Base-by-base conservation (phyloP, 2,113 vertebrate genomes). In the Saimiri boliviensis region DNA sequence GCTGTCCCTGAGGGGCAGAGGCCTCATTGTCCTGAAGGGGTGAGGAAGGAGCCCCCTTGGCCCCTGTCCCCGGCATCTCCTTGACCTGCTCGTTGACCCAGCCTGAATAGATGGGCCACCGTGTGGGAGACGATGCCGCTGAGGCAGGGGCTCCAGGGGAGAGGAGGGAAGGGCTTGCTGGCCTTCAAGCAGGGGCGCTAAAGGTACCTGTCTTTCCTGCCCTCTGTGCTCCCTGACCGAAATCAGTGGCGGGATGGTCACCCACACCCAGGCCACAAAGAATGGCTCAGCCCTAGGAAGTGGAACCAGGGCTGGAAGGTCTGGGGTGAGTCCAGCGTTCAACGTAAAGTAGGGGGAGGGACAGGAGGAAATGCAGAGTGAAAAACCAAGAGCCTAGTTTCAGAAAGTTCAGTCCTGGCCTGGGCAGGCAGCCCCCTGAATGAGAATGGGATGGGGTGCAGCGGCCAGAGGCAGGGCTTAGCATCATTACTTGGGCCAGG, bases 41-140 rank as follows among this genome's bases (percentile, higher is more conserved):
- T 91, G 30, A 93, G 79, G 91, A 94, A 91, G 93, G 82, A 93
- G 79, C 45, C 32, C 85, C 82, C 52, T 73, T 40, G 70, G 54
- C 73, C 94, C 87, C 85, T 27, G 58, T 23, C 54, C 93, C 66
- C 9, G 0, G 56, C 89, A 66, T 35, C 96, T 94, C 56, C 94
- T 96, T 94, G 94, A 95, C 96, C 96, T 96, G 54, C 11, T 91
- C 42, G 60, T 94, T 94, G 91, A 96, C 89, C 95, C 71, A 85
- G 95, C 23, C 73, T 84, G 95, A 93, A 96, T 87, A 86, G 68
- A 91, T 49, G 71, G 91, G 73, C 82, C 91, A 73, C 96, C 1
- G 0, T 63, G 92, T 77, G 17, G 42, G 58, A 54, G 47, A 73
- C 42, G 27, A 10, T 23, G 37, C 54, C 23, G 71, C 86, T 45